A percentile compares a stretch with the other conserved stretches of the same genome.
These are phyloP conservation scores for Charadrius vociferus DNA, from an alignment of 2,113 vertebrate species.

Conservation along the genomic window DNA sequence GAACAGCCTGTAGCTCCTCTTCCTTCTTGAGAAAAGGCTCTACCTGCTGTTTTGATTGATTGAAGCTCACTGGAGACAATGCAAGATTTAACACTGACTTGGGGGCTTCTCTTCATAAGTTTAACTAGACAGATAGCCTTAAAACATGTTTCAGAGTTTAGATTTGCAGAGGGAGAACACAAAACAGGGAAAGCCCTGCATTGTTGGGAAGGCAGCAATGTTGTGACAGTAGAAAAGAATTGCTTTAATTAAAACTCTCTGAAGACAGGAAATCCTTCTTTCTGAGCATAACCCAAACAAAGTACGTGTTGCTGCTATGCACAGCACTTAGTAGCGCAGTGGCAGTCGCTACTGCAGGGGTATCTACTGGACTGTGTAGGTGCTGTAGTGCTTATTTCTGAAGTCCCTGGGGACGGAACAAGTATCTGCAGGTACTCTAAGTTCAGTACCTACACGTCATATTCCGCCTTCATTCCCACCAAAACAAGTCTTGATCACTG, in stretches of 20 bases:
- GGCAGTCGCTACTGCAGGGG: background rate
- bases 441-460: background rate
- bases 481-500: background rate
- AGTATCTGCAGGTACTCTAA: background rate
- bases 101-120: background rate
- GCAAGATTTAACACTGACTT: constrained; percentile 42
- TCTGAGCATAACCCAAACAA: background rate
- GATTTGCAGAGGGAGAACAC: background rate
- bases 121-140: constrained; percentile 3
- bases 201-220: background rate
- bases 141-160: background rate
- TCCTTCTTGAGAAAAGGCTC: background rate
- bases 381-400: background rate
- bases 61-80: background rate
- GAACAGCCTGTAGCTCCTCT: constrained; percentile 16
- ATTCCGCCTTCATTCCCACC: background rate
- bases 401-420: background rate
- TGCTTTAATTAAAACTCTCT: constrained; percentile 47
- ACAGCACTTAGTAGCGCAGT: background rate
- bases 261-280: constrained; percentile 3
- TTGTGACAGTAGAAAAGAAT: constrained; percentile 14
- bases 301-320: background rate
- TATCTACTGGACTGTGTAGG: background rate
- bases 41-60: constrained; percentile 56
- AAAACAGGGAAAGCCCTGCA: background rate